A percentile compares a stretch with the other conserved stretches of the same genome.
phyloP scores from a whole-genome alignment of 2,888 invertebrate genomes.

The Crematogaster levior region DNA sequence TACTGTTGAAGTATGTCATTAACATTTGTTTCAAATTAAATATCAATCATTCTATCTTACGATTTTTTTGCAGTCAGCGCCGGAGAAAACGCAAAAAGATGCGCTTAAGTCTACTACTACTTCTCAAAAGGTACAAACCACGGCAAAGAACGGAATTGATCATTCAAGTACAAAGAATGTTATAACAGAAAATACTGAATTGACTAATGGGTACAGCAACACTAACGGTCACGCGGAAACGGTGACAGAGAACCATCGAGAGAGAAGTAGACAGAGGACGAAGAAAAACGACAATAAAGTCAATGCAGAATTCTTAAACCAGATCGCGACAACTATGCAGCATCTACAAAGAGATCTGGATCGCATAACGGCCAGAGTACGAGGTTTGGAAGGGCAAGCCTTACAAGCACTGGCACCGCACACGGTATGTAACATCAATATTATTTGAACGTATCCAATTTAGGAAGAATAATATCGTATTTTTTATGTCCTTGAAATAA shows the following conservation, averaged over 20 bases:
- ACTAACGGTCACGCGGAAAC: slow-evolving; percentile 75
- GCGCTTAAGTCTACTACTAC: slow-evolving; percentile 72
- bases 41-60: background rate
- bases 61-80: slow-evolving; percentile 77
- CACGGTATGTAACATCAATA: slow-evolving; percentile 68
- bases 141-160: slow-evolving; percentile 59
- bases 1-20: slow-evolving; percentile 89
- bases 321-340: slow-evolving; percentile 86
- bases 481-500: background rate
- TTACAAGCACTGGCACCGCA: slow-evolving; percentile 76
- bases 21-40: background rate
- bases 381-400: slow-evolving; percentile 84
- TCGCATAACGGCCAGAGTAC: slow-evolving; percentile 85
- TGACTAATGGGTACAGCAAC: slow-evolving; percentile 74
- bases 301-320: slow-evolving; percentile 85
- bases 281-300: slow-evolving; percentile 77
- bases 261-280: slow-evolving; percentile 76
- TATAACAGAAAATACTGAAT: slow-evolving; percentile 71
- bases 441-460: background rate
- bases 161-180: slow-evolving; percentile 48
- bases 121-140: slow-evolving; percentile 70
- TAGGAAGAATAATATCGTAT: background rate
- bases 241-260: slow-evolving; percentile 63
- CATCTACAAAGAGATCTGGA: slow-evolving; percentile 86
- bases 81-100: slow-evolving; percentile 80